Evolutionary conservation across 1,140 invertebrate species (phyloP).

Genomic region (Conus betulinus): DNA sequence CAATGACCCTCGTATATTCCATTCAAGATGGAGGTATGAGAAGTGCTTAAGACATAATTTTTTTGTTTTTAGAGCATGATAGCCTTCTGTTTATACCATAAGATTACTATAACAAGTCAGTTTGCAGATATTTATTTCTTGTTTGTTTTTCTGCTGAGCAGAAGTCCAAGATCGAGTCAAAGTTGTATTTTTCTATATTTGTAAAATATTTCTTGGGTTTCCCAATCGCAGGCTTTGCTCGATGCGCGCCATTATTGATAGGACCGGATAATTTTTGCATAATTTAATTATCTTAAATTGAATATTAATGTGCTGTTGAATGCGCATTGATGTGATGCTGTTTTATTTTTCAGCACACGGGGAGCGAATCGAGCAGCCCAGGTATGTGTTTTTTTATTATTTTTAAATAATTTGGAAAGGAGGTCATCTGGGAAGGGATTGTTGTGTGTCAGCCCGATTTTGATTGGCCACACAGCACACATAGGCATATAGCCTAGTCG

Average conservation of each 20-base stretch:
- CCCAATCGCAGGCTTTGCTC: constrained; percentile 22
- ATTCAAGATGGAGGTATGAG: constrained; percentile 48
- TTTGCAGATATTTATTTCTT: neutral
- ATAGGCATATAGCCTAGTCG: no score
- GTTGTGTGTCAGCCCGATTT: neutral
- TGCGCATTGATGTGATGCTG: constrained; percentile 7
- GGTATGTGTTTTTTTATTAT: constrained; percentile 61
- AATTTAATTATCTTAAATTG: neutral
- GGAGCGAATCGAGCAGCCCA: constrained; percentile 73
- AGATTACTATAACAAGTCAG: neutral
- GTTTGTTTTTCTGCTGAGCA: neutral
- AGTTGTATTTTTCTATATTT: neutral
- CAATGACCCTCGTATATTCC: constrained; percentile 66
- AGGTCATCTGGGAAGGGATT: constrained; percentile 34
- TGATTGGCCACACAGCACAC: neutral
- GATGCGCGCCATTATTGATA: constrained; percentile 28
- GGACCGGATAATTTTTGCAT: constrained; percentile 20
- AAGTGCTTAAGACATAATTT: neutral
- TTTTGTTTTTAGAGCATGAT: neutral
- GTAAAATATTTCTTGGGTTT: neutral
- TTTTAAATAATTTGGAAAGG: constrained; percentile 38
- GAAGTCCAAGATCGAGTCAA: neutral
- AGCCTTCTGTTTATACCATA: neutral
- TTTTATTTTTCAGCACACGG: constrained; percentile 67
- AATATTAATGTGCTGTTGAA: neutral